Evolutionary conservation across 2,113 vertebrate species (phyloP), one percentile per base, ranked within the genome.

Genomic region (Tyto alba): DNA sequence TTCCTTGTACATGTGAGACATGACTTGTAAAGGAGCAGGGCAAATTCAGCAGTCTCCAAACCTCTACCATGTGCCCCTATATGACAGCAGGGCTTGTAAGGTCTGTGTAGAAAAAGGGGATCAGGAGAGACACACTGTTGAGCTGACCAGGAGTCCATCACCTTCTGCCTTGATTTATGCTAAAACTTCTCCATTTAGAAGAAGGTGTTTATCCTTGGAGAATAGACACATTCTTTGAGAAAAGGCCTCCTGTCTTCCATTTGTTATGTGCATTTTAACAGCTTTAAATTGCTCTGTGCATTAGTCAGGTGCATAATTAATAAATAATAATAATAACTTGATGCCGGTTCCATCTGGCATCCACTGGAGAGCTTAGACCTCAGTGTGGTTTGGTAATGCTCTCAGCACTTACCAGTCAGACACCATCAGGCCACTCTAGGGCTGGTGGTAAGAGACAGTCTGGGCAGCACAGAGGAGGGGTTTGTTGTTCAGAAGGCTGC

Each of bases 301-400:
- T 96, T 95, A 97, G 77, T 83, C 92, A 94, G 89, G 86, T 94
- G 85, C 94, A 79, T 94, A 96, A 97, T 97, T 96, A 97, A 97
- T 97, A 96, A 96, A 96, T 95, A 96, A 96, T 96, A 97, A 90
- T 93, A 96, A 92, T 50, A 81, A 87, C 87, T 89, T 41, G 74
- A 92, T 91, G 89, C 62, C 0, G 0, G 81, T 93, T 96, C 96
- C 92, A 95, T 95, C 94, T 96, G 96, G 89, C 84, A 92, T 84
- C 77, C 0, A 0, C 95, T 6, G 9, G 52, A 89, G 84, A 87
- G 60, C 88, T 84, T 23, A 86, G 85, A 60, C 90, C 72, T 95
- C 60, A 14, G 80, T 82, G 93, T 69, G 89, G 94, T 83, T 93
- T 74, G 84, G 84, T 79, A 91, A 95, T 91, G 90, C 84, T 90